A percentile compares a stretch with the other conserved stretches of the same genome.
phyloP scores from a whole-genome alignment of 2,113 vertebrate genomes.

The Chrysochloris asiatica region DNA sequence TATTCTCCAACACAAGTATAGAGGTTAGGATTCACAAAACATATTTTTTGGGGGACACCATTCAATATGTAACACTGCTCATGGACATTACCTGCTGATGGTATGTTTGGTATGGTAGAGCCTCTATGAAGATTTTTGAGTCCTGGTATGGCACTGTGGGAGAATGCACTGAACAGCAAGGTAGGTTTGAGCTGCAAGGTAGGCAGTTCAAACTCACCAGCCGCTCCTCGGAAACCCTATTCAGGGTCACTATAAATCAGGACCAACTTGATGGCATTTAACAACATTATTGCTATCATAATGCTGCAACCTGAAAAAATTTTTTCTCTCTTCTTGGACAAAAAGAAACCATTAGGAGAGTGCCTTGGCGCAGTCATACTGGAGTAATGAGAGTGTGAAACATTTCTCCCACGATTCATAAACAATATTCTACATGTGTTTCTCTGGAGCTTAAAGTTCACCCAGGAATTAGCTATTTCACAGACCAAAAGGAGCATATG shows the following conservation, averaged over 20 bases:
- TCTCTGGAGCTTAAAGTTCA: constrained; percentile 59
- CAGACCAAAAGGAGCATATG: constrained; percentile 62
- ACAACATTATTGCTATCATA: background rate
- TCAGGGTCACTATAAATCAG: no score
- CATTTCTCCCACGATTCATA: background rate
- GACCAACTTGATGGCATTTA: no score
- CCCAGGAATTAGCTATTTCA: constrained; percentile 61
- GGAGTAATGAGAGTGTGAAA: constrained; percentile 26
- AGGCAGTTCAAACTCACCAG: no score
- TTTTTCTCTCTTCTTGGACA: background rate
- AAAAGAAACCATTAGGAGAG: constrained; percentile 2
- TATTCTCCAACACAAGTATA: no score
- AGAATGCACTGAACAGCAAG: no score
- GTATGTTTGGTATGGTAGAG: background rate
- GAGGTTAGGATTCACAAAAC: no score
- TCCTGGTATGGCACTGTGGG: no score
- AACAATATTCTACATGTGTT: constrained; percentile 34
- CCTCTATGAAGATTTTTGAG: background rate
- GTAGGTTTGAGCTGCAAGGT: no score
- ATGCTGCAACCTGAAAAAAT: background rate
- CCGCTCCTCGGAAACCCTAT: no score
- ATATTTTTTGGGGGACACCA: no score
- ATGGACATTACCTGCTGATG: background rate
- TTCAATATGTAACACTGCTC: no score
- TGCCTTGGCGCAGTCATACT: background rate